Percentiles rank a stretch among this genome's conserved stretches.
Evolutionary conservation across 1,140 invertebrate species (phyloP).

Genomic region (Hyposmocoma kahamanoa): DNA sequence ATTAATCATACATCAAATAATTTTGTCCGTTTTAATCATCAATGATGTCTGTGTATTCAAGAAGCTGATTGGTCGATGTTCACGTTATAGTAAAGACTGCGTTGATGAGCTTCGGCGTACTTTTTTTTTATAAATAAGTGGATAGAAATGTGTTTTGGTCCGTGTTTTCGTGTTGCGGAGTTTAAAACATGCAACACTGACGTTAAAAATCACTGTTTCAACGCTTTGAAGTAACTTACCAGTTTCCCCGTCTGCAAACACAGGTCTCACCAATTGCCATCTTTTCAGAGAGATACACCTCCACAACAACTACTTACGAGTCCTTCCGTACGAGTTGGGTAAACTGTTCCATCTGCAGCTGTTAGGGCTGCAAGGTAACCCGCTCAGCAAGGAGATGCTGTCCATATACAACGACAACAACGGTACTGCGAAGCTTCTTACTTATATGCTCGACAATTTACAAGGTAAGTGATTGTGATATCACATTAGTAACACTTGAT

Average conservation of each 20-base stretch:
- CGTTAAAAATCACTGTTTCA: too few relatives aligned
- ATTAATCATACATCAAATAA: too few relatives aligned
- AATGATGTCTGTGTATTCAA: too few relatives aligned
- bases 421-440: conserved; percentile 94
- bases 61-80: too few relatives aligned
- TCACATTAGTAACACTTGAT: too few relatives aligned
- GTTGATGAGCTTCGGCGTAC: too few relatives aligned
- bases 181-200: too few relatives aligned
- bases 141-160: too few relatives aligned
- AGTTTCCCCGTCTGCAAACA: neutral
- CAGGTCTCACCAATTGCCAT: neutral
- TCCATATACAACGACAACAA: conserved; percentile 93
- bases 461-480: conserved; percentile 82
- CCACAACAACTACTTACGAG: conserved; percentile 94
- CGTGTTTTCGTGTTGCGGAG: too few relatives aligned
- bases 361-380: conserved; percentile 94
- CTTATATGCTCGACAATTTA: conserved; percentile 95
- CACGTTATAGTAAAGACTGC: too few relatives aligned
- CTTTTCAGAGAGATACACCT: conserved; percentile 91
- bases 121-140: too few relatives aligned
- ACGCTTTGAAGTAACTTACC: neutral
- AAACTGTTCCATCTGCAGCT: conserved; percentile 97
- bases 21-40: too few relatives aligned
- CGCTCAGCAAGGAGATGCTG: conserved; percentile 93
- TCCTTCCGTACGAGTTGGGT: conserved; percentile 96